Evolutionary conservation across 1,140 invertebrate species (phyloP), one percentile per base, ranked within the genome.

Genomic region (Mylabris phalerata): DNA sequence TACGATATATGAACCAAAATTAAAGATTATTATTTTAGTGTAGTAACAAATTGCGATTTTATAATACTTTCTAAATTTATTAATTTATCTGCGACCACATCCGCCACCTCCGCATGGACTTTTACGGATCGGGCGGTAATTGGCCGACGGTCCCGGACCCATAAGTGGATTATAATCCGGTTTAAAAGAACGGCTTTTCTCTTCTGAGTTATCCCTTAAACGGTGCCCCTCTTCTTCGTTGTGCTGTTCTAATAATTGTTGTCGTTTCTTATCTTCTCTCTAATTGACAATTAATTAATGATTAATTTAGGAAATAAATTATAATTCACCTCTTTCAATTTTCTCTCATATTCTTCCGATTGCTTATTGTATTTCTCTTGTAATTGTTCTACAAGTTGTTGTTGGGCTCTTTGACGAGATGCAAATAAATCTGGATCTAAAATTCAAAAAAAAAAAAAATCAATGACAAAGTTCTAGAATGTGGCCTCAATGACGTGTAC

Each of bases 151-250:
- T 50, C 64, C 65, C 51, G 67, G 63, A n/a, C 77, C 77, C 75
- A 75, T 78, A 48, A 79, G 63, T 27, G 77, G 77, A 70, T 75
- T 76, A 55, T 79, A 79, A 5, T 72, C 77, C 44, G 71, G 70
- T 13, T 49, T 67, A 57, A 59, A 56, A 19, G 52, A 52, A 52
- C n/a, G 48, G 13, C n/a, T 43, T 55, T 27, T 7, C 24, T 60
- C 49, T 13, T 50, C 48, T 38, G 50, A 51, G 11, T 10, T 46
- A 6, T 45, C 24, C 13, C 61, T 59, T 9, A 64, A 48, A 50
- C 26, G 50, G 25, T 61, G 48, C 2, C 62, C 62, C 11, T 9
- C 50, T 38, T 55, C 7, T 50, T 9, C 32, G 7, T 60, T 59
- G 32, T 57, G 7, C 9, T 68, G 49, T 38, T 58, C 67, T 4